phyloP scores from a whole-genome alignment of 2,888 invertebrate genomes.

The Desoria tigrina region DNA sequence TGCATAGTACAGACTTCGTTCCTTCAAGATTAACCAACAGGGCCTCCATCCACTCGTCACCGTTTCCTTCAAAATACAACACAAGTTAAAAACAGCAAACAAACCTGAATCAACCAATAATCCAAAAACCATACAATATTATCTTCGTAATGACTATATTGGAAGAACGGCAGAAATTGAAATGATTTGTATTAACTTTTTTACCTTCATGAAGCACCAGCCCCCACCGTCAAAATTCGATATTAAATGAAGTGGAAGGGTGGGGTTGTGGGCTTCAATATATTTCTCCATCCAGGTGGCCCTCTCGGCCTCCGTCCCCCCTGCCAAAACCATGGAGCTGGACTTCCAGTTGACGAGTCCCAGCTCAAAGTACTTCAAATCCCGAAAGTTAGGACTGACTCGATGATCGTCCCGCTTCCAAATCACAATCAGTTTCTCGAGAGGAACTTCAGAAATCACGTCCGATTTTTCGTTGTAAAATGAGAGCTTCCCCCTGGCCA shows the following conservation, averaged over 20 bases:
- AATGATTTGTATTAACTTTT: neutral
- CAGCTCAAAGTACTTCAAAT: slow-evolving; percentile 68
- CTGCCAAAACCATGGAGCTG: slow-evolving; percentile 52
- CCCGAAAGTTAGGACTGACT: slow-evolving; percentile 61
- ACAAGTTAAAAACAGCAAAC: no score
- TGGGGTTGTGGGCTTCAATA: slow-evolving; percentile 70
- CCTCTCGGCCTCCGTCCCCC: slow-evolving; percentile 57
- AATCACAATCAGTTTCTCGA: no score
- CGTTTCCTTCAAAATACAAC: no score
- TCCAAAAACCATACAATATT: no score
- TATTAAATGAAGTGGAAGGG: slow-evolving; percentile 69
- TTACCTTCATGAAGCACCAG: slow-evolving; percentile 72
- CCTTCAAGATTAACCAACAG: no score
- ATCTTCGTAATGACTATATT: no score
- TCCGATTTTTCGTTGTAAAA: slow-evolving; percentile 74
- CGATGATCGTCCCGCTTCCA: slow-evolving; percentile 40
- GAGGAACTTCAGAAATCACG: slow-evolving; percentile 57
- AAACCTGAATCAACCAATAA: no score
- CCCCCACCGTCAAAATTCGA: slow-evolving; percentile 74
- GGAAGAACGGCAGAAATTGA: no score
- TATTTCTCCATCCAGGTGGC: slow-evolving; percentile 77
- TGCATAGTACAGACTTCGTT: no score
- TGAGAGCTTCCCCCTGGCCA: slow-evolving; percentile 71
- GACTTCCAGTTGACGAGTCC: slow-evolving; percentile 36
- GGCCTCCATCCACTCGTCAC: no score